Conservation (phyloP, 2,113 vertebrate genomes). For the Galeopterus variegatus region DNA sequence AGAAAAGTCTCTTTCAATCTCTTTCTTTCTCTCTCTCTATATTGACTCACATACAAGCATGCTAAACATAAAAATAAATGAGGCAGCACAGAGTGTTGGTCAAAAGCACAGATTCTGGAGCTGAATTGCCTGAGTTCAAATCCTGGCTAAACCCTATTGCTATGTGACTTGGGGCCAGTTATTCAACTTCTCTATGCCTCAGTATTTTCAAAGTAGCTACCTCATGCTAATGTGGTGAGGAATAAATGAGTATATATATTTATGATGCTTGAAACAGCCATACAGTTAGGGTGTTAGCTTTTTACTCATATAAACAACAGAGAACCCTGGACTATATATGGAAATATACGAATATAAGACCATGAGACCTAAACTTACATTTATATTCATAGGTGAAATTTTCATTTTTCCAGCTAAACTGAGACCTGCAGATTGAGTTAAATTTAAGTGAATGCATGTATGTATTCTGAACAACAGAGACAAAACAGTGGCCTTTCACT, state of each 20-base stretch:
- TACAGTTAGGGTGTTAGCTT: neutral
- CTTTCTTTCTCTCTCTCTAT: neutral
- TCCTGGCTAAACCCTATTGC: neutral
- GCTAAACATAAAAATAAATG: neutral
- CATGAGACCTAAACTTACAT: neutral
- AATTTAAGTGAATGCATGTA: neutral
- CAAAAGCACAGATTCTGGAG: neutral
- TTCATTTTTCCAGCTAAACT: constrained; percentile 26
- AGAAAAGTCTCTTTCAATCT: neutral
- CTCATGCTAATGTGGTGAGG: neutral
- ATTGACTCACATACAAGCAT: neutral
- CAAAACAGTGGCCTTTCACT: neutral
- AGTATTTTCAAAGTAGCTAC: neutral
- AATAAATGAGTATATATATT: neutral
- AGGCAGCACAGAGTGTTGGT: neutral
- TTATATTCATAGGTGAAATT: neutral
- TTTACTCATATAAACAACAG: neutral
- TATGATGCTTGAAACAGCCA: neutral
- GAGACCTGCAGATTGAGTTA: neutral
- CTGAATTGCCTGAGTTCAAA: neutral
- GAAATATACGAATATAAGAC: neutral
- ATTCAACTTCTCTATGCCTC: neutral
- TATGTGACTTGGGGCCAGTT: neutral
- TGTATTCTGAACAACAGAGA: neutral
- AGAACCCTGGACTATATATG: neutral